A percentile compares a stretch with the other conserved stretches of the same genome.
phyloP scores from a whole-genome alignment of 2,113 vertebrate genomes.

The Ophiodon elongatus region DNA sequence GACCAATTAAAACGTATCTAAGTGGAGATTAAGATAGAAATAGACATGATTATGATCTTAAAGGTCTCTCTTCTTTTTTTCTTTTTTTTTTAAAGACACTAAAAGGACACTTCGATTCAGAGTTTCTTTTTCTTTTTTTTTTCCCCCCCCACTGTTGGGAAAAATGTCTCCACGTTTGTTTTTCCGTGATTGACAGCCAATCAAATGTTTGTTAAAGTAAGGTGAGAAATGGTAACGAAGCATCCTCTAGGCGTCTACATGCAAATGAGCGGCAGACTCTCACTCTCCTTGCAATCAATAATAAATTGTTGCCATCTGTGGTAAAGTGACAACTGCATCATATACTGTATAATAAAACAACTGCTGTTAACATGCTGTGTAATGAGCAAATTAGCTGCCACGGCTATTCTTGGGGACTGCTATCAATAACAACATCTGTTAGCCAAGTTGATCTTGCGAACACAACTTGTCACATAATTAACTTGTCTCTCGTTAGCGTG shows the following conservation, averaged over 20 bases:
- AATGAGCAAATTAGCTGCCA: constrained; percentile 62
- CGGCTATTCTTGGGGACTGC: constrained; percentile 56
- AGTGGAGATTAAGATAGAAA: constrained; percentile 39
- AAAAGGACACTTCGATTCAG: constrained; percentile 25
- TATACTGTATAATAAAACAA: constrained; percentile 38
- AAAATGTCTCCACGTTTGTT: neutral
- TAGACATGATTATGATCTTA: constrained; percentile 39
- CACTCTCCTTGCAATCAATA: neutral
- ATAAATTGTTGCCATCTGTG: constrained; percentile 18
- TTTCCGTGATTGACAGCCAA: neutral
- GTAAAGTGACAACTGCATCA: constrained; percentile 23
- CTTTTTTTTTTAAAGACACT: constrained; percentile 6
- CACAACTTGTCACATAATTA: constrained; percentile 93
- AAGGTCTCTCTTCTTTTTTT: neutral
- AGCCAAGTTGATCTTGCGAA: constrained; percentile 80
- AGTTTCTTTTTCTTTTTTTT: neutral
- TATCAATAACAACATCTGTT: constrained; percentile 76
- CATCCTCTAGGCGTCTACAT: neutral
- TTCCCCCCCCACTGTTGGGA: neutral
- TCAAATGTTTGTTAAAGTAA: neutral
- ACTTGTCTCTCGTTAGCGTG: constrained; percentile 86
- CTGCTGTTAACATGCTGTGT: constrained; percentile 48
- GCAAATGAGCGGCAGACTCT: constrained; percentile 19
- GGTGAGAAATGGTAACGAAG: neutral
- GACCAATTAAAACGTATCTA: constrained; percentile 55